Evolutionary conservation across 2,888 invertebrate genomes (phyloP).

Genomic region (Rapana venosa): DNA sequence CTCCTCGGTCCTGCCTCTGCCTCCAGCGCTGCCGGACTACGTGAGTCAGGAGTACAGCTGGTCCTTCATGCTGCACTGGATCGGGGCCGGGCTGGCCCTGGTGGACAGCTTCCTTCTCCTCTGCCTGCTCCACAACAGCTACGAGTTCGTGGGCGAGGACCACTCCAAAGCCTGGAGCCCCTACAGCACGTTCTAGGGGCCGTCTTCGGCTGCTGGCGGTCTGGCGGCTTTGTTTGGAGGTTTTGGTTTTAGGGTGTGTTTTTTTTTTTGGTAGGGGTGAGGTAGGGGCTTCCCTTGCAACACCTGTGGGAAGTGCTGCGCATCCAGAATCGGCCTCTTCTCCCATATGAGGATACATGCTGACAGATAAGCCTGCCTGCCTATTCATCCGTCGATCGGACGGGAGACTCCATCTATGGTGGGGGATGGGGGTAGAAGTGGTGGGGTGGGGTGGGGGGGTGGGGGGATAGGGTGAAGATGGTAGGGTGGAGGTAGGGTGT

Average conservation of each 20-base stretch:
- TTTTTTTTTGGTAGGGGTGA: too few relatives aligned
- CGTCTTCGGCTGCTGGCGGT: not conserved
- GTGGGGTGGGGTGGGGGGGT: not conserved
- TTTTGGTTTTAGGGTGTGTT: not conserved
- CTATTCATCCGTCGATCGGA: not conserved
- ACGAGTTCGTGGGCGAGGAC: conserved; percentile 56
- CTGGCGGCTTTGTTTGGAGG: not conserved
- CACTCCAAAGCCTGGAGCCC: not conserved
- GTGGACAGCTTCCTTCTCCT: conserved; percentile 63
- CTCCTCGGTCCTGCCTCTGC: conserved; percentile 39
- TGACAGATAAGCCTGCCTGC: too few relatives aligned
- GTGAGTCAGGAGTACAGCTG: conserved; percentile 56
- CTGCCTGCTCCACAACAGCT: conserved; percentile 60
- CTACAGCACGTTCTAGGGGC: conserved; percentile 9
- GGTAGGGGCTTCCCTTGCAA: not conserved
- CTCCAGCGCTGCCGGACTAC: conserved; percentile 39
- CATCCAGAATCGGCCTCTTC: too few relatives aligned
- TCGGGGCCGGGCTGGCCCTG: conserved; percentile 61
- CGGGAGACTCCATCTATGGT: too few relatives aligned
- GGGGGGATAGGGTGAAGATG: not conserved
- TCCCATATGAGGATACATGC: too few relatives aligned
- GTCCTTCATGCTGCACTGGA: conserved; percentile 70
- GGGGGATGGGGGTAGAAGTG: not conserved
- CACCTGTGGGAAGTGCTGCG: not conserved
- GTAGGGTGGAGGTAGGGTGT: not conserved